Evolutionary conservation across 1,140 invertebrate species (phyloP), one percentile per base, ranked within the genome.

Genomic region (Acromyrmex heyeri): DNA sequence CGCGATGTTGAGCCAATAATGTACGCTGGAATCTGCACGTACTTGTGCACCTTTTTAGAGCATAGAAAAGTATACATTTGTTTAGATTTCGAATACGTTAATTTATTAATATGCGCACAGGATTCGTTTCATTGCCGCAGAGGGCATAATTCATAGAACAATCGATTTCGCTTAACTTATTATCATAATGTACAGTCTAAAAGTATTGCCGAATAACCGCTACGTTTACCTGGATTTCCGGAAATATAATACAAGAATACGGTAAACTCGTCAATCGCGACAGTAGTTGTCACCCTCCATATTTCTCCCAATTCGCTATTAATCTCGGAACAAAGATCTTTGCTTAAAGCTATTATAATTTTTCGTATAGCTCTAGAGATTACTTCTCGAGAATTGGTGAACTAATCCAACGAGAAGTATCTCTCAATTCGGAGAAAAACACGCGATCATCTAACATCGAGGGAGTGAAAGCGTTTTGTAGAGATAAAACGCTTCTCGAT

Each of bases 171-270:
- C 6, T 59, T 57, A 24, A 38, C 27, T 61, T 21, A 44, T 44
- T 44, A 55, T 44, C 8, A 14, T 34, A 55, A 81, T 24, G 44
- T 16, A 7, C 30, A 81, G 34, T 38, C 30, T 38, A 69, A 55
- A 27, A 69, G 21, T n/a, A 67, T 67, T 79, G 18, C 21, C 64
- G 77, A 70, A 81, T 81, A 70, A 44, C 34, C 30, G n/a, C 30
- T 67, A 79, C 27, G 30, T 18, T 34, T n/a, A 24, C 65, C 65
- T 55, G 34, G 14, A 27, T 27, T 79, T 79, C 2, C 62, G 30
- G 48, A 69, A 59, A 30, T 78, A 79, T 69, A 67, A 59, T 48
- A 72, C 30, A 72, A 81, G 5, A 70, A 72, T 59, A 73, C 53
- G 38, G 12, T 59, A 48, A 82, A 73, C 18, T 48, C 79, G 69